Evolutionary conservation across 2,888 invertebrate genomes (phyloP), one percentile per base, ranked within the genome.

Genomic region (Penaeus monodon): DNA sequence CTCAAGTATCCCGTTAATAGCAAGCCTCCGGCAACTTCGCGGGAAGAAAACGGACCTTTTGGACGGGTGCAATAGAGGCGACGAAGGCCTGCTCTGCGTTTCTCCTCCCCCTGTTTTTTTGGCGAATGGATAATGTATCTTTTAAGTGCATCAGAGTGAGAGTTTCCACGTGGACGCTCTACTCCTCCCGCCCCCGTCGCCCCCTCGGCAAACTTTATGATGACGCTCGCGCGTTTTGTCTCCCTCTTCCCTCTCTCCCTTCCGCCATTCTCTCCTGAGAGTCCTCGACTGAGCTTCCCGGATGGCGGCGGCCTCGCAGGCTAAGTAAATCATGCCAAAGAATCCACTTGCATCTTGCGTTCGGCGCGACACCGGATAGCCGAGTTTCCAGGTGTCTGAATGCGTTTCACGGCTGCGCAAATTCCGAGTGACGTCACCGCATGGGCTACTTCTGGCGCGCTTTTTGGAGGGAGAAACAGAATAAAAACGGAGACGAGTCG

Each of bases 41-140:
- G 57, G 57, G 57, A 57, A 20, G 14, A 44, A 57, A 57, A 57
- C 57, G 57, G 17, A 14, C 57, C 57, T 57, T 57, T 17, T 20
- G 57, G 57, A 17, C 57, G 17, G 17, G 57, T 3, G 57, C 57
- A 20, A 3, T 57, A 57, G 57, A 57, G 57, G 57, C 57, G 57
- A 57, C 57, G 57, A 57, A 20, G 57, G 57, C 57, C 17, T 57
- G 17, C 57, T 57, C 49, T 57, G 17, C 17, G 57, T 17, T 20
- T 57, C 57, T 57, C 57, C 57, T 57, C 57, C 57, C 57, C 57
- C 57, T 57, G 57, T 57, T 57, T 73, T 73, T 73, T 73, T 73
- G 73, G 73, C 38, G 73, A 73, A 73, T 33, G 73, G 73, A 73
- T 73, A 73, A 73, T 73, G 73, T 73, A 73, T 73, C 73, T 73